These are phyloP conservation scores for Pygoscelis antarcticus DNA, from an alignment of 2,113 vertebrate genomes.

Conservation along the genomic window DNA sequence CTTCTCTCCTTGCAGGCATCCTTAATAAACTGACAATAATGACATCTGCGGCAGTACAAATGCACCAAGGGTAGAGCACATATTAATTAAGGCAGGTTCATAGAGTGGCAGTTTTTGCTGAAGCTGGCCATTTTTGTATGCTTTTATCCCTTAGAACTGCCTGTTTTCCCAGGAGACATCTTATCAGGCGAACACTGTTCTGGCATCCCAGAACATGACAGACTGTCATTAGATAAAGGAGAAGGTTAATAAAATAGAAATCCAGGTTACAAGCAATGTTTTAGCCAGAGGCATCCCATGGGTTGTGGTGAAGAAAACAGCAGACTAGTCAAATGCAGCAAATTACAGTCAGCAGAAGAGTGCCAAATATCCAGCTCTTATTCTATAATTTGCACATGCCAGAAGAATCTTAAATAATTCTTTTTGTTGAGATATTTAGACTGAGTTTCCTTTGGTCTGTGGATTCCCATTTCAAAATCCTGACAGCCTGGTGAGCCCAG, in stretches of 20 bases:
- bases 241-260: constrained; percentile 71
- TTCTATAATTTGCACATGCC: background rate
- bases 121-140: constrained; percentile 15
- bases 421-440: background rate
- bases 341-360: background rate
- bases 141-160: constrained; percentile 52
- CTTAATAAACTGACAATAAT: constrained; percentile 33
- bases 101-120: constrained; percentile 15
- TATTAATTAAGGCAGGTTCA: constrained; percentile 19
- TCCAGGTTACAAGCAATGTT: constrained; percentile 46
- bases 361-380: background rate
- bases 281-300: constrained; percentile 48
- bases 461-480: background rate
- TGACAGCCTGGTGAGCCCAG: background rate
- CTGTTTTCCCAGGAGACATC: constrained; percentile 35
- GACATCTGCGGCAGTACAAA: background rate
- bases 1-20: background rate
- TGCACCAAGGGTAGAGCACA: background rate
- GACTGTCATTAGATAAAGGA: constrained; percentile 68
- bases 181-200: constrained; percentile 62
- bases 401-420: background rate
- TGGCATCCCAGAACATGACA: constrained; percentile 64
- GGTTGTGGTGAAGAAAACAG: constrained; percentile 1
- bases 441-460: background rate
- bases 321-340: constrained; percentile 25